A percentile compares a stretch with the other conserved stretches of the same genome.
Conservation (phyloP, 2,113 vertebrate genomes). For the Thymallus thymallus region DNA sequence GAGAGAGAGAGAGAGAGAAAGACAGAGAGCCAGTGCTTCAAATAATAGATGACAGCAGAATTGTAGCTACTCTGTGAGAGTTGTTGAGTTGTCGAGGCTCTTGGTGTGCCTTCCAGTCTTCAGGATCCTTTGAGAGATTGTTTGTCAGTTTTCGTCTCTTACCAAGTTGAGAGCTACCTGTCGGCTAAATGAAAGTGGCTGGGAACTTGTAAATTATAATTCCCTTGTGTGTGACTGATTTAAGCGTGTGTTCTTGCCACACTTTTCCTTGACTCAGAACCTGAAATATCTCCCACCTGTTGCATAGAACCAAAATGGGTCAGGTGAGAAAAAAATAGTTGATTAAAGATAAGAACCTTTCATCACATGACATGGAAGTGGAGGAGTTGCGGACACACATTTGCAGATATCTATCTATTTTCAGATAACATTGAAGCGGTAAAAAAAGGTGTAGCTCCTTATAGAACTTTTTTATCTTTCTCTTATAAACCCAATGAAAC, state of each 20-base stretch:
- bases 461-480: too few species aligned
- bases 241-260: conserved; percentile 36
- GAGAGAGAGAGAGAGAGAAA: conserved; percentile 10
- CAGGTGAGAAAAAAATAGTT: neutral
- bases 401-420: neutral
- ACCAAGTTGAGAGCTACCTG: conserved; percentile 43
- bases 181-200: conserved; percentile 47
- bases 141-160: conserved; percentile 23
- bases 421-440: too few species aligned
- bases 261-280: conserved; percentile 23
- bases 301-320: neutral
- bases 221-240: conserved; percentile 43
- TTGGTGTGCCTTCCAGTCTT: conserved; percentile 53
- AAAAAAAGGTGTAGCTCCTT: too few species aligned
- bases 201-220: conserved; percentile 34
- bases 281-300: conserved; percentile 42
- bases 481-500: too few species aligned
- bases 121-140: conserved; percentile 48
- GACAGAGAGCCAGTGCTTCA: too few species aligned
- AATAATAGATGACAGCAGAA: conserved; percentile 3
- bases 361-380: neutral
- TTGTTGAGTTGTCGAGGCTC: conserved; percentile 48
- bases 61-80: conserved; percentile 22
- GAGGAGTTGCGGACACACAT: neutral
- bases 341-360: conserved; percentile 9